Base-by-base conservation (phyloP, 2,888 invertebrate species). In the Adineta ricciae region DNA sequence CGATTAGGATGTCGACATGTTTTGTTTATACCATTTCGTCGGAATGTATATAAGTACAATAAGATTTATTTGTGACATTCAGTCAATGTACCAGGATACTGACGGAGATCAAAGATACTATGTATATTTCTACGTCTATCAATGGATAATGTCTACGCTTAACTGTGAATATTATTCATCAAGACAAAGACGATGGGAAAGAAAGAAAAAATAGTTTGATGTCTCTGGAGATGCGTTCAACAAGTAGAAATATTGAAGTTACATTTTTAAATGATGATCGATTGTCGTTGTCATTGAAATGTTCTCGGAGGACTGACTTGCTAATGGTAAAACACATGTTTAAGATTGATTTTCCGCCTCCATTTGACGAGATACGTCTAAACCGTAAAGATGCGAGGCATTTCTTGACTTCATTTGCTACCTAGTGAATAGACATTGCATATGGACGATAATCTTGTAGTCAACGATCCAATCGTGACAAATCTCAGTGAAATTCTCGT, bases 1-100 rank as follows among this genome's bases (percentile, higher is more conserved):
- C 64, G 64, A 64, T 64, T 64, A 64, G 64, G 27, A 64, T 64
- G 64, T 64, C 64, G 64, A 64, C 64, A 64, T 64, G 32, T 64
- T 64, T 64, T 64, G 64, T 64, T 64, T 64, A 64, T 64, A 64
- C 32, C 14, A 64, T 64, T 64, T 64, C 32, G 64, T 64, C 64
- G 64, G 64, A 64, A 64, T 64, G 64, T 64, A 64, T 64, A 64
- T 64, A 64, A 64, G 27, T 64, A 64, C 32, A 64, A 64, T 64
- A 64, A 64, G 64, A 64, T 64, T 64, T 64, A 64, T 64, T 64
- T 64, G 32, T 64, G 64, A 64, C 64, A 32, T 64, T 64, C 64
- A 32, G 64, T 32, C 64, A 64, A 27, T 64, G 64, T 64, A 32
- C 64, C 64, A 64, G 64, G 27, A 64, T 64, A 64, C 64, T 64